Evolutionary conservation across 37 sponge, comb jelly and placozoan genomes (phyloP).

Genomic region (Corticium candelabrum): DNA sequence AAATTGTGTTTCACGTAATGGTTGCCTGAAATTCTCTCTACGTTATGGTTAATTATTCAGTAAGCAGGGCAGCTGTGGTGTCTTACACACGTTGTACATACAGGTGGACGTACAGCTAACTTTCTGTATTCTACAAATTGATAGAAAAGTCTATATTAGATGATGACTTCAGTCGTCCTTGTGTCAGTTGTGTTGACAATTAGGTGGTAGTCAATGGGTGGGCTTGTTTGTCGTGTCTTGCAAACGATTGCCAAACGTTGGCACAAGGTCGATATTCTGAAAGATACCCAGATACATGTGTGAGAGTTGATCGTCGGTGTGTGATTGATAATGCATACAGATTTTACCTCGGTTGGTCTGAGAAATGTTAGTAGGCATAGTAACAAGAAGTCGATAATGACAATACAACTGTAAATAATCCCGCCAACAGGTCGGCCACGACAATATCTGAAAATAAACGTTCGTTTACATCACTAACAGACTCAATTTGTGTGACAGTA

Average conservation of each 20-base stretch:
- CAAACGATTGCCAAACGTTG: no score
- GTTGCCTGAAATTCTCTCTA: background rate
- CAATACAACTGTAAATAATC: background rate
- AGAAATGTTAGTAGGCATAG: background rate
- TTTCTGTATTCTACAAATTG: no score
- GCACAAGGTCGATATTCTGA: background rate
- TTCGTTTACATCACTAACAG: no score
- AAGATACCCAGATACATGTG: background rate
- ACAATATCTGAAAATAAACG: background rate
- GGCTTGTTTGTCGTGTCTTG: no score
- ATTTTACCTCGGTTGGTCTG: background rate
- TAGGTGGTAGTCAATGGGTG: no score
- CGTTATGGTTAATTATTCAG: background rate
- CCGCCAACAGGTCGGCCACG: background rate
- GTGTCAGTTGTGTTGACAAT: no score
- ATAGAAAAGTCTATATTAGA: no score
- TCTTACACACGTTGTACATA: background rate
- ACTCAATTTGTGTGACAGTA: no score
- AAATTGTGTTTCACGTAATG: background rate
- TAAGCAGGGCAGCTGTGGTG: background rate
- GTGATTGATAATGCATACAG: no score
- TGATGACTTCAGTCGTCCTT: no score
- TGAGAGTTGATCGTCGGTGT: no score
- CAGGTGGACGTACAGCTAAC: background rate
- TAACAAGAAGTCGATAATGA: background rate